Conservation (phyloP, 2,113 vertebrate species). For the Petroica traversi region DNA sequence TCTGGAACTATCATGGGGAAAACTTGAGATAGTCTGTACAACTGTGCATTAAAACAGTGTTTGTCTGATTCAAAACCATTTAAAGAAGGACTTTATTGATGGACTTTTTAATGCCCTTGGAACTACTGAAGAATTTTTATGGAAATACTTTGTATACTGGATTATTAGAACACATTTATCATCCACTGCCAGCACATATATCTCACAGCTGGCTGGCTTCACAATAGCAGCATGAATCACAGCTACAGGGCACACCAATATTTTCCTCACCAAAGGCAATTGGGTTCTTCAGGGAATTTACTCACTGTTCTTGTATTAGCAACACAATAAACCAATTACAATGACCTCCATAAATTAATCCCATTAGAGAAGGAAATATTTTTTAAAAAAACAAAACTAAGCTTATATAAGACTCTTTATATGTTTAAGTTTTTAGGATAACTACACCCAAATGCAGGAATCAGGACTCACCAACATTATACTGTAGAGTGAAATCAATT, state of each 20-base stretch:
- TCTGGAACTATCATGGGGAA: slow-evolving; percentile 38
- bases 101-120: slow-evolving; percentile 47
- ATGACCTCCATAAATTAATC: neutral
- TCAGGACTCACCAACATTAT: neutral
- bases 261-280: slow-evolving; percentile 40
- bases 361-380: neutral
- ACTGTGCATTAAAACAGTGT: slow-evolving; percentile 1
- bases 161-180: slow-evolving; percentile 42
- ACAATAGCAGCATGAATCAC: slow-evolving; percentile 46
- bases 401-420: neutral
- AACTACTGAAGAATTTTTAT: slow-evolving; percentile 48
- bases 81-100: slow-evolving; percentile 21
- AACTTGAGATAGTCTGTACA: slow-evolving; percentile 7
- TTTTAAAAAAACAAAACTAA: neutral
- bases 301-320: slow-evolving; percentile 13
- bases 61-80: neutral
- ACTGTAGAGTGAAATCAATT: neutral
- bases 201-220: slow-evolving; percentile 40
- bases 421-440: neutral
- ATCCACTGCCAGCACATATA: slow-evolving; percentile 1
- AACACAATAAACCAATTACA: neutral
- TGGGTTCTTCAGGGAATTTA: neutral
- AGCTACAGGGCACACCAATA: slow-evolving; percentile 1
- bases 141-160: slow-evolving; percentile 29
- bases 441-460: neutral